Conservation (phyloP, 2,113 vertebrate genomes). For the Pampusana beccarii region DNA sequence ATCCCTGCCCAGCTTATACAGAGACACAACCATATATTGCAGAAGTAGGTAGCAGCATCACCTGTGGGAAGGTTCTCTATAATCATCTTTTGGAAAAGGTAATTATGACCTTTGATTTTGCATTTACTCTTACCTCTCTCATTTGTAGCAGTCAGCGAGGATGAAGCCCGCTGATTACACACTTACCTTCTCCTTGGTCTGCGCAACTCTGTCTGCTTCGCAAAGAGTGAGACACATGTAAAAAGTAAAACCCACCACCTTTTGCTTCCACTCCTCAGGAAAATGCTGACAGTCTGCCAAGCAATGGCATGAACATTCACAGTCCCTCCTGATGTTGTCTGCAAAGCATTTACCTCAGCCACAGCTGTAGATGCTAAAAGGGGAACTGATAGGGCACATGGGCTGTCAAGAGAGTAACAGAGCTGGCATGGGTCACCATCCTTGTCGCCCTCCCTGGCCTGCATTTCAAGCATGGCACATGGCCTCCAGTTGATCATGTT, state of each 20-base stretch:
- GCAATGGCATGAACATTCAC: neutral
- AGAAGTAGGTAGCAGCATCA: neutral
- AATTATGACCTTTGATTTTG: neutral
- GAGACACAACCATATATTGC: accelerated
- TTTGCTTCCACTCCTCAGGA: neutral
- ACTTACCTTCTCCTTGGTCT: neutral
- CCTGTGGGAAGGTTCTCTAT: neutral
- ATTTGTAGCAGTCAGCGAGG: neutral
- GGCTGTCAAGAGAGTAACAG: neutral
- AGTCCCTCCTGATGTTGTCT: neutral
- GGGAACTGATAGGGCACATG: neutral
- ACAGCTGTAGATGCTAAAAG: neutral
- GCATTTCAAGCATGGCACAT: neutral
- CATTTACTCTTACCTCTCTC: neutral
- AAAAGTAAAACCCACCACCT: neutral
- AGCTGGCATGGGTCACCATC: neutral
- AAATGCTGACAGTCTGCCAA: neutral
- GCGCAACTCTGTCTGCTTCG: neutral
- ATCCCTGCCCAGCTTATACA: neutral
- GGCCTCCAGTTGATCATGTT: neutral
- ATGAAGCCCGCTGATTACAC: neutral
- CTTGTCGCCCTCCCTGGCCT: accelerated
- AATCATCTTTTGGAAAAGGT: neutral
- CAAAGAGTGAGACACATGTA: neutral
- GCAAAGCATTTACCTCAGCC: neutral